Base-by-base conservation (phyloP, 1,140 invertebrate genomes). In the Lepidurus apus region DNA sequence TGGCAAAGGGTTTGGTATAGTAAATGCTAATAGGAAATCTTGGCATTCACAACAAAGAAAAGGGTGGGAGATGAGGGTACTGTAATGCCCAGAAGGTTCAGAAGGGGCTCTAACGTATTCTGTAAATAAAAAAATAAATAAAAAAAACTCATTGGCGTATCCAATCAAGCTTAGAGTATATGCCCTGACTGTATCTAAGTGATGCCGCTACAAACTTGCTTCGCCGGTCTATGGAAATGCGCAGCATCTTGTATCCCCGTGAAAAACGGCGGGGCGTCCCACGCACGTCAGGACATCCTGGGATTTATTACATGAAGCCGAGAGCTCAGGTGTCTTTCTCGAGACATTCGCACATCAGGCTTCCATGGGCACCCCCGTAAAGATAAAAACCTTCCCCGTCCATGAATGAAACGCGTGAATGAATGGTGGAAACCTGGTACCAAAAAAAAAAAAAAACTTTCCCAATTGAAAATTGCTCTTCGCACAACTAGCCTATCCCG, bases 371-470 rank as follows among this genome's bases (percentile, higher is more conserved):
- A 21, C 53, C 53, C 17, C 21, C 13, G 21, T 65, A 65, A 65
- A 65, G 21, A 65, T 17, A 21, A 65, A 65, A 65, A 65, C 17
- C 53, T 11, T 65, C 53, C 13, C 21, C 53, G 53, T 65, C 53
- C 53, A 65, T 65, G 53, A 65, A 65, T 65, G 53, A 65, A 65
- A 4, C 53, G 53, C 53, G 53, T 65, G 53, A 65, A 65, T 65
- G 53, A 65, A 21, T 65, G 53, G 21, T 65, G 7, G 17, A n/a
- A 65, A n/a, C 21, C 8, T 65, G 17, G 6, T n/a, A 65, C 13
- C 1, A n/a, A 65, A 65, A 65, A 65, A 65, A 65, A 65, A 47
- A 47, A 47, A 47, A 6, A 47, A 65, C 17, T 7, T 65, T 65
- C 17, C 53, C 17, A 34, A 34, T 13, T 65, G 53, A 21, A 65